Percentiles rank a stretch among this genome's conserved stretches.
These are phyloP conservation scores for Vulpes lagopus DNA, from an alignment of 2,113 vertebrate species.

Conservation along the genomic window DNA sequence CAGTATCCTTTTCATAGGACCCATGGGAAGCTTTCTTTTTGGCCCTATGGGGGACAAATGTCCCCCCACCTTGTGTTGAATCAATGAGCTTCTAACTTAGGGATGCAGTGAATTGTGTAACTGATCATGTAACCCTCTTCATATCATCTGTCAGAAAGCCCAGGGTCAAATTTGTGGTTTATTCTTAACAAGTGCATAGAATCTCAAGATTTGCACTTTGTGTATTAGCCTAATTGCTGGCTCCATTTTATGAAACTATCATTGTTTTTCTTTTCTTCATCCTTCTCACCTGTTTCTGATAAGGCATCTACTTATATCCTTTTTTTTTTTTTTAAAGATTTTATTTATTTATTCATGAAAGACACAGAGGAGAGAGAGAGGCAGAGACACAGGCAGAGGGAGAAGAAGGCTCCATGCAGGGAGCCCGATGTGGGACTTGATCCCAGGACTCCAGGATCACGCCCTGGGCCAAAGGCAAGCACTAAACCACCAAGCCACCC, in stretches of 20 bases:
- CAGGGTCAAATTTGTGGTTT: not conserved
- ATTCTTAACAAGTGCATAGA: not conserved
- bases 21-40: not conserved
- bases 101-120: not conserved
- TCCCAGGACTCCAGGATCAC: no score
- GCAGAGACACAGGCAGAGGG: no score
- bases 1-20: not conserved
- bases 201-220: not conserved
- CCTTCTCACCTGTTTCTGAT: not conserved
- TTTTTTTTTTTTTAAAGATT: no score
- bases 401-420: no score
- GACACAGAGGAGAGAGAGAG: no score
- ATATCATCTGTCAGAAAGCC: not conserved
- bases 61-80: not conserved
- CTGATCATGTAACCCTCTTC: not conserved
- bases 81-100: not conserved
- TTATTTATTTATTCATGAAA: no score
- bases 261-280: not conserved
- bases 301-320: not conserved
- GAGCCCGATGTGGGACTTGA: no score
- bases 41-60: not conserved
- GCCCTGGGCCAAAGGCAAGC: no score
- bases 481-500: no score
- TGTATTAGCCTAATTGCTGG: not conserved
- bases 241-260: not conserved